Base-by-base conservation (phyloP, 1,140 invertebrate species). In the Drosophila auraria region DNA sequence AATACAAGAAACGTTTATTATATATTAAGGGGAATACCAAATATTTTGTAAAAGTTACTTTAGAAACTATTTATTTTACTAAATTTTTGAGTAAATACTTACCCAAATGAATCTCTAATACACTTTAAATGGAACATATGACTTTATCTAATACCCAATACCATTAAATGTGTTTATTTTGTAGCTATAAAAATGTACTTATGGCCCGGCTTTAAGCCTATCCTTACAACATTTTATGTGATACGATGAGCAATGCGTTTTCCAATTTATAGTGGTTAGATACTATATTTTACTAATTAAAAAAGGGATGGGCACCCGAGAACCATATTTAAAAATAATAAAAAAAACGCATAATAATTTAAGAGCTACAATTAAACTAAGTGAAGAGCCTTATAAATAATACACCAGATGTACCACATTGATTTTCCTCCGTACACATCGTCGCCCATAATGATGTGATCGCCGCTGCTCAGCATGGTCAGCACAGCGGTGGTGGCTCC, bases 401-500 rank as follows among this genome's bases (percentile, higher is more conserved):
- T 36, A 36, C 11, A 20, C 0, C 20, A 20, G 20, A 20, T 20
- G 20, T 20, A 33, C 33, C 33, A 27, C 6, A 27, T 27, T n/a
- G n/a, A n/a, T n/a, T n/a, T 99, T 15, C 98, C 99, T 61, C 99
- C 99, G 92, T 99, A 99, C 8, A 99, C 94, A 94, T 99, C 98
- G 93, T 99, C 97, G 72, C 97, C 96, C 66, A 96, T 96, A 38
- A 99, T 91, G 6, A 99, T 95, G 92, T 99, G 98, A 93, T 99
- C 98, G 0, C 99, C 99, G 71, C 94, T 72, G 57, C 95, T 95
- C 1, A 99, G 93, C 58, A 99, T 92, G 53, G 96, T 95, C 1
- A 95, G 94, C 2, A 99, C 91, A 4, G 96, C 95, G 3, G 96
- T 96, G 0, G 95, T 96, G 0, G 98, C 96, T 30, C 97, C 98